Base-by-base conservation (phyloP, 30 jellyfish, hydroid and myxozoan species). In the Aurelia aurita complex sp. Pacific region DNA sequence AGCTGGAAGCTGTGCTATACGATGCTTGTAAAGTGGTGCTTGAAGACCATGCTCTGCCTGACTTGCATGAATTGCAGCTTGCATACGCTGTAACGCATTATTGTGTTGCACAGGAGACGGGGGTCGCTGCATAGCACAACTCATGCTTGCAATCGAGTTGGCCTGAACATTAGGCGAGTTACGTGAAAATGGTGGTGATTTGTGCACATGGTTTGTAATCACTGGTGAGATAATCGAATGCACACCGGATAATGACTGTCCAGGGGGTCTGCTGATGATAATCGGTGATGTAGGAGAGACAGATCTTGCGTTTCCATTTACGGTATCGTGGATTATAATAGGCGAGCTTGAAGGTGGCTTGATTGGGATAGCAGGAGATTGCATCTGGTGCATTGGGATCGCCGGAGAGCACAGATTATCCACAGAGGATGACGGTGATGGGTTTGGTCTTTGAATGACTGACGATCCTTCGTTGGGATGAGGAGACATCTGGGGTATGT, bases 381-480 rank as follows among this genome's bases (percentile, higher is more conserved):
- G 74, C 74, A 71, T 83, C 73, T 72, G 80, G 73, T 83, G 92
- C 92, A 83, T 72, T 17, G 92, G 92, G 19, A 83, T 83, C n/a
- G 92, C 92, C 1, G 92, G 92, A 15, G 92, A 83, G 57, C 92
- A 83, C 32, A 83, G 86, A 46, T 46, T 46, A 60, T 83, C 92
- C 2, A 83, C 82, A 5, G 92, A 59, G 6, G 86, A 71, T n/a
- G 86, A 71, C 1, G 92, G 92, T 5, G 92, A 83, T 1, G 92
- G 92, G 74, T 83, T 83, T n/a, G 80, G 92, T 46, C 92, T 62
- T 51, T 83, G 92, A 17, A 83, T 83, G 33, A 83, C 92, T 32
- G 92, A 83, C 64, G 92, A 83, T 40, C 36, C 78, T 53, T 83
- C 92, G 13, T n/a, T 69, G 0, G 68, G 80, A 43, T 72, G 92